These are phyloP conservation scores for Sphinx pinastri DNA, from an alignment of 2,888 invertebrate species.

Conservation along the genomic window DNA sequence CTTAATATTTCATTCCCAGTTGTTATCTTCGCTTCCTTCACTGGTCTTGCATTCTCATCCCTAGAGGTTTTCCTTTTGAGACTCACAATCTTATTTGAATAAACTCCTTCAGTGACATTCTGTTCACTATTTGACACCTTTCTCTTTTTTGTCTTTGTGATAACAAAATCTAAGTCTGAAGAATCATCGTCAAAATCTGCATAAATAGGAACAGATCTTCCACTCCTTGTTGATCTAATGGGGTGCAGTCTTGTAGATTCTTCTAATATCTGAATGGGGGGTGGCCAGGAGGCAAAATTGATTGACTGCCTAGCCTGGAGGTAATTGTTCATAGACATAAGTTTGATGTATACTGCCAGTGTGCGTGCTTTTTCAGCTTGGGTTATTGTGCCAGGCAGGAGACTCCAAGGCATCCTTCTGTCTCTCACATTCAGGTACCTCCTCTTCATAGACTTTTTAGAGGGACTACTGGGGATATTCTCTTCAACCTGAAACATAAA, in stretches of 20 bases:
- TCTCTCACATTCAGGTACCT: conserved; percentile 71
- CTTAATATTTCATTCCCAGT: conserved; percentile 46
- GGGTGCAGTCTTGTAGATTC: conserved; percentile 68
- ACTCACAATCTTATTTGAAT: conserved; percentile 66
- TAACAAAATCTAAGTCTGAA: conserved; percentile 70
- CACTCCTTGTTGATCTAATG: conserved; percentile 72
- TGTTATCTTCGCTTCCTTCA: conserved; percentile 60
- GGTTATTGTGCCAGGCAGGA: conserved; percentile 64
- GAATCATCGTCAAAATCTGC: conserved; percentile 77
- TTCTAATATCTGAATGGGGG: conserved; percentile 73
- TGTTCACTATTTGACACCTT: conserved; percentile 67
- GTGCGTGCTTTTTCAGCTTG: conserved; percentile 72
- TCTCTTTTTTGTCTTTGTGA: conserved; percentile 70
- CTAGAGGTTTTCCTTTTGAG: conserved; percentile 71
- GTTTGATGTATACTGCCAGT: conserved; percentile 72
- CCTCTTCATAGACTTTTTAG: conserved; percentile 64
- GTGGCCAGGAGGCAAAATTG: conserved; percentile 71
- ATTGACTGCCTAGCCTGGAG: conserved; percentile 68
- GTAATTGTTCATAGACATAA: conserved; percentile 74
- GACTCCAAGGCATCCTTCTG: conserved; percentile 77
- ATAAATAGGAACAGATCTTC: conserved; percentile 72
- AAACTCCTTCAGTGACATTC: conserved; percentile 54
- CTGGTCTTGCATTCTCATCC: conserved; percentile 63
- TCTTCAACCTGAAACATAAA: conserved; percentile 49
- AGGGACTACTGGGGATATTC: conserved; percentile 35